These are phyloP conservation scores for Neodiprion fabricii DNA, from an alignment of 1,140 invertebrate species.

Conservation along the genomic window DNA sequence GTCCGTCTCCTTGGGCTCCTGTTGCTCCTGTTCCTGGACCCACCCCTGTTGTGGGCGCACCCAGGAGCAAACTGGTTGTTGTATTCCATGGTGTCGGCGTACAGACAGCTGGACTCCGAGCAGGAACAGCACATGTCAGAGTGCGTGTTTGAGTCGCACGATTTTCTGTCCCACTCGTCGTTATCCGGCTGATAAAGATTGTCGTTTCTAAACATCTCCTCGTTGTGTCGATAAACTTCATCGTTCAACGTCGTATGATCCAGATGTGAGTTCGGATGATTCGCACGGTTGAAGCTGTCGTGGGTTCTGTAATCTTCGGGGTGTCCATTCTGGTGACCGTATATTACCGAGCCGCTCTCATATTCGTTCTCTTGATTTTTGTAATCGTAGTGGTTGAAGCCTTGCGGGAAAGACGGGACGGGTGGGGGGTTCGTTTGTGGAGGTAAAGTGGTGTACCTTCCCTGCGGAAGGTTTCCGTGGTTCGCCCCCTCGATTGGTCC, in stretches of 20 bases:
- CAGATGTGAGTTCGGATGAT: constrained; percentile 41
- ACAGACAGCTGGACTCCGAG: constrained; percentile 60
- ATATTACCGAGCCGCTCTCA: constrained; percentile 62
- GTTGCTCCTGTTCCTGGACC: constrained; percentile 47
- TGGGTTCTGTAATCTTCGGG: constrained; percentile 46
- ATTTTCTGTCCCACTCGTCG: constrained; percentile 60
- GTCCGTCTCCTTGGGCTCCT: constrained; percentile 51
- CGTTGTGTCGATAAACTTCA: constrained; percentile 53
- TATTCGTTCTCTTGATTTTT: constrained; percentile 61
- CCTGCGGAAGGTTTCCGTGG: constrained; percentile 40
- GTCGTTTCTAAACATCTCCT: constrained; percentile 51
- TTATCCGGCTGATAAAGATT: constrained; percentile 53
- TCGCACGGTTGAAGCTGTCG: constrained; percentile 42
- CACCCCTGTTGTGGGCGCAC: constrained; percentile 42
- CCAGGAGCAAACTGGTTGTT: constrained; percentile 49
- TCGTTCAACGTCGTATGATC: constrained; percentile 44
- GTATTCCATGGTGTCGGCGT: constrained; percentile 58
- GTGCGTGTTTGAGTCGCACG: constrained; percentile 59
- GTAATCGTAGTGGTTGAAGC: constrained; percentile 56
- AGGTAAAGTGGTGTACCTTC: constrained; percentile 54
- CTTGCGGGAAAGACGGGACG: constrained; percentile 52
- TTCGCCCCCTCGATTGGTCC: constrained; percentile 28
- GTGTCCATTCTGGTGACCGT: constrained; percentile 55
- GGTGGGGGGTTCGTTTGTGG: constrained; percentile 56
- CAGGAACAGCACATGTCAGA: constrained; percentile 61